Evolutionary conservation across 2,888 invertebrate genomes (phyloP).

Genomic region (Galeruca laticollis): DNA sequence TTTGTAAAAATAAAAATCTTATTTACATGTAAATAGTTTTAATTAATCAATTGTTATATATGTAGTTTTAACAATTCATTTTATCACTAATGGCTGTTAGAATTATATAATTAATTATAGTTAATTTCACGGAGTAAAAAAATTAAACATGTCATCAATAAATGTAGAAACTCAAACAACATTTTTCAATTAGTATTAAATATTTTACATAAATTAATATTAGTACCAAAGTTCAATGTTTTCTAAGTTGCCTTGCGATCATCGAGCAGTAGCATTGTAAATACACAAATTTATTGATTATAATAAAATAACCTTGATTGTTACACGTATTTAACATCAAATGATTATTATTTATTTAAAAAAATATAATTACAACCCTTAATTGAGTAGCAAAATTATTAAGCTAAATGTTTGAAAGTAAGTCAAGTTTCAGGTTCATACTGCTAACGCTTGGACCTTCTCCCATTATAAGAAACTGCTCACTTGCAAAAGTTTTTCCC

Average conservation of each 20-base stretch:
- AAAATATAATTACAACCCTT: background rate
- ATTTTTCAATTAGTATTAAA: slow-evolving; percentile 19
- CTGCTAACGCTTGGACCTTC: too few species aligned
- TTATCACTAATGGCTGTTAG: too few species aligned
- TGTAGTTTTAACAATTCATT: too few species aligned
- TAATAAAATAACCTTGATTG: slow-evolving; percentile 11
- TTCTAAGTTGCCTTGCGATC: background rate
- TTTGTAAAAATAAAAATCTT: background rate
- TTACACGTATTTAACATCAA: slow-evolving; percentile 16
- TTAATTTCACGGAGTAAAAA: background rate
- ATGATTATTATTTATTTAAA: background rate
- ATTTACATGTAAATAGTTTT: background rate
- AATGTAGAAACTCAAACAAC: slow-evolving; percentile 8
- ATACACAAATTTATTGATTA: background rate
- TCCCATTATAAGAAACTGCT: too few species aligned
- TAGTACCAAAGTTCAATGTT: slow-evolving; percentile 26
- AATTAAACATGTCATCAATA: background rate
- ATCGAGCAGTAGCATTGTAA: background rate
- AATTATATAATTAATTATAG: background rate
- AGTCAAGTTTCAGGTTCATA: too few species aligned
- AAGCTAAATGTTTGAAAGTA: too few species aligned
- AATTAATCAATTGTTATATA: background rate
- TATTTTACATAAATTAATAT: slow-evolving; percentile 21
- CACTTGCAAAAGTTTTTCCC: too few species aligned
- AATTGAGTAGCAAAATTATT: background rate